These are phyloP conservation scores for Cettia cetti DNA, from an alignment of 2,113 vertebrate genomes.

Conservation along the genomic window DNA sequence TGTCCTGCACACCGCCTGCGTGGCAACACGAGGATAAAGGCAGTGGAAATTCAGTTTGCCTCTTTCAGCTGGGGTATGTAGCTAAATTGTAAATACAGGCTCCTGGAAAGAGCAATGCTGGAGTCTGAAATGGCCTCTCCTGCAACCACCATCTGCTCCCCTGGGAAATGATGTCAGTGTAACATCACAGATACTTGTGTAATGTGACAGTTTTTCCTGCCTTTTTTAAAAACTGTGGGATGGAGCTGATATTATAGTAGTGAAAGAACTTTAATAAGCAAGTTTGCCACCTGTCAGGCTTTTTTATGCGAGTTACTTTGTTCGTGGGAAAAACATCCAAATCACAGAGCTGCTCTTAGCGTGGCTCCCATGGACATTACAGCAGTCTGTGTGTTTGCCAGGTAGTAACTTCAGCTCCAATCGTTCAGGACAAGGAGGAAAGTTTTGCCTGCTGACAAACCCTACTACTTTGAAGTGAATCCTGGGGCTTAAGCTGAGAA, in stretches of 20 bases:
- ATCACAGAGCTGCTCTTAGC: background rate
- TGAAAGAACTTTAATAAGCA: background rate
- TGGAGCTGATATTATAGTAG: background rate
- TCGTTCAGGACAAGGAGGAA: background rate
- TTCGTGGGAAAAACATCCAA: background rate
- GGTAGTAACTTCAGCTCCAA: background rate
- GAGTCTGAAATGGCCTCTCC: background rate
- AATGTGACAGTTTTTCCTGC: background rate
- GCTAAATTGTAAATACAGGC: background rate
- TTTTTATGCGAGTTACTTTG: background rate
- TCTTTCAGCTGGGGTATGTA: background rate
- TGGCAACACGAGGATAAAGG: background rate
- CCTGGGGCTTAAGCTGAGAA: background rate
- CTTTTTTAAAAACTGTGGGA: background rate
- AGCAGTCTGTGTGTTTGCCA: background rate
- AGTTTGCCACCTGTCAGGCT: background rate
- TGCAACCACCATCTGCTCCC: background rate
- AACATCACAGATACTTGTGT: background rate
- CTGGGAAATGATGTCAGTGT: background rate
- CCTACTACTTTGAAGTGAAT: background rate
- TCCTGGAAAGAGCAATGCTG: background rate
- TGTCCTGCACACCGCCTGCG: slow-evolving; percentile 92
- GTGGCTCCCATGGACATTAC: background rate
- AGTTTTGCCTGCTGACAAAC: background rate
- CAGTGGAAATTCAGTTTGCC: background rate